A percentile compares a stretch with the other conserved stretches of the same genome.
These are phyloP conservation scores for Agelaius tricolor DNA, from an alignment of 2,113 vertebrate genomes.

Conservation along the genomic window DNA sequence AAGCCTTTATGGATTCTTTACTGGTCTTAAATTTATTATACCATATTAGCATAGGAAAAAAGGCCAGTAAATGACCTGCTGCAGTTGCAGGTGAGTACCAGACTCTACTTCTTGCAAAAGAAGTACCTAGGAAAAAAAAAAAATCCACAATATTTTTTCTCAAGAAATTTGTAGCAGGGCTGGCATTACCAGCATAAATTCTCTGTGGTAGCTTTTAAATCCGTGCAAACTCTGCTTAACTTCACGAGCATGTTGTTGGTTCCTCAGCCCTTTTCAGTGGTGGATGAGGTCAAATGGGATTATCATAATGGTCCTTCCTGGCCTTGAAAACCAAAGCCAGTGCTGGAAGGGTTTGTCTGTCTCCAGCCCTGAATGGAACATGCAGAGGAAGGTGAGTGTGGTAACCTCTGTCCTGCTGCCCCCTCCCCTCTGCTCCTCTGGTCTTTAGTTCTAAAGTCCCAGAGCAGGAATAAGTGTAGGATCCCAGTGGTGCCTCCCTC, in stretches of 20 bases:
- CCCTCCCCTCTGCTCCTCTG: not conserved
- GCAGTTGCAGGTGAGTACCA: not conserved
- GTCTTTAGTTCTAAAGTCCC: not conserved
- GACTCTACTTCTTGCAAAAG: not conserved
- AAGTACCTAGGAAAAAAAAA: not conserved
- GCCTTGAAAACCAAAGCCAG: not conserved
- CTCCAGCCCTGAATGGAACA: not conserved
- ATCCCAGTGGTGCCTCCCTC: not conserved
- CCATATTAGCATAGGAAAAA: slow-evolving; percentile 1
- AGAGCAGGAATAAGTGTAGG: not conserved
- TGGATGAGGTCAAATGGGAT: not conserved
- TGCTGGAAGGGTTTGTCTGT: not conserved
- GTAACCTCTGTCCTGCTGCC: not conserved
- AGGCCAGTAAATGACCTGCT: not conserved
- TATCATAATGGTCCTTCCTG: not conserved
- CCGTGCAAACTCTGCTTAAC: not conserved
- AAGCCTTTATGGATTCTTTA: slow-evolving; percentile 23
- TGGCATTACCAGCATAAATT: not conserved
- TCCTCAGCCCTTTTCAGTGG: not conserved
- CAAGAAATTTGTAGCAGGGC: not conserved
- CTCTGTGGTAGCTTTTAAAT: not conserved
- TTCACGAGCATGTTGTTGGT: not conserved
- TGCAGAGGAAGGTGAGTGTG: not conserved
- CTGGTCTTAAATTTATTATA: slow-evolving; percentile 40
- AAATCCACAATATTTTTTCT: not conserved